Base-by-base conservation (phyloP, 2,113 vertebrate genomes). In the Malurus alboscapulatus region DNA sequence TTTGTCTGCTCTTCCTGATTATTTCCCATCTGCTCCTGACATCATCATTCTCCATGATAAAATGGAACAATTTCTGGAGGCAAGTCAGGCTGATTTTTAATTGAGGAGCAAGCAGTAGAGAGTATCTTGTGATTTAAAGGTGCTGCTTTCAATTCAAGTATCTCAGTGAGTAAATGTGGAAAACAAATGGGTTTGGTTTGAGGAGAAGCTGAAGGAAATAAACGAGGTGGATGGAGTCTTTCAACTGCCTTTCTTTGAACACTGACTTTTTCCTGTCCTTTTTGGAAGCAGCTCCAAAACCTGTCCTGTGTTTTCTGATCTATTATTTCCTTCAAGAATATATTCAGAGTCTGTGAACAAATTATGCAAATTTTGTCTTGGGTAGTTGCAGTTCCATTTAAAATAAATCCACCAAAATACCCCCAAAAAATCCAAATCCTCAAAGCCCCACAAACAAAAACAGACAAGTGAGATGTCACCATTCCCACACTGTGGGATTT, bases 1-100 rank as follows among this genome's bases (percentile, higher is more conserved):
- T 55, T 92, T 75, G 34, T 65, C 69, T 76, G 50, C 36, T 84
- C 47, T 79, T 76, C 12, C 16, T 54, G 18, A 22, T 51, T 48
- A 21, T 83, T 88, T 90, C 80, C 73, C 88, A 82, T 82, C 91
- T 82, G 81, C 62, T 88, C 61, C 81, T 68, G 45, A 67, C 58
- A 73, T 42, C 12, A 27, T 65, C 18, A 2, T 57, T 83, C 72
- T 53, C 47, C 0, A 0, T 17, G 42, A 30, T 36, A 51, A 1
- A 57, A 47, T 27, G 0, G 2, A 76, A 19, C 17, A 17, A 22
- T 87, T 87, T 82, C 62, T 42, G 51, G 51, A 81, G 45, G 66
- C 45, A n/a, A 36, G 11, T 13, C 12, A 25, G 38, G 4, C 30
- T 67, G 68, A 20, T 50, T 72, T 74, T 55, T 80, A 75, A 58